phyloP scores from a whole-genome alignment of 2,113 vertebrate species.

The Camelus bactrianus region DNA sequence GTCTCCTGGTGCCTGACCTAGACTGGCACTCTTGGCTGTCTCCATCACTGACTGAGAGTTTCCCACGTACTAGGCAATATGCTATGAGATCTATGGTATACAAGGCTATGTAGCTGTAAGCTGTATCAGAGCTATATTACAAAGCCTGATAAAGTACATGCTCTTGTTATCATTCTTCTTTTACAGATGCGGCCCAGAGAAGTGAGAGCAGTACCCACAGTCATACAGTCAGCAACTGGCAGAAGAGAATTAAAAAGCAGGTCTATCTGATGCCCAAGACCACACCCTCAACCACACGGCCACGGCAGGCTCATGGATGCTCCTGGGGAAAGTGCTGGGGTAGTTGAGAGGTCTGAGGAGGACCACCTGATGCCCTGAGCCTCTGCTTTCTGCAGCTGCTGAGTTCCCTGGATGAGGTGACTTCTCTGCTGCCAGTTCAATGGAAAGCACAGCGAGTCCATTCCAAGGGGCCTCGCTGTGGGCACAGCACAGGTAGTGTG shows the following conservation, averaged over 20 bases:
- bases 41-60: background rate
- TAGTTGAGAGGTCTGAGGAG: background rate
- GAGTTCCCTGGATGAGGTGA: background rate
- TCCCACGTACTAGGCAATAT: background rate
- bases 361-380: background rate
- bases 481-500: accelerated
- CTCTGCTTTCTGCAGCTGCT: background rate
- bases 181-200: background rate
- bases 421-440: background rate
- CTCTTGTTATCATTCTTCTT: background rate
- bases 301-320: background rate
- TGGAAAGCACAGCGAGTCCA: background rate
- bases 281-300: background rate
- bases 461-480: background rate
- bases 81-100: background rate
- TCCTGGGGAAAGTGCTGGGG: background rate
- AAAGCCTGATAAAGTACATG: background rate
- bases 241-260: background rate
- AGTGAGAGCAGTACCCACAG: background rate
- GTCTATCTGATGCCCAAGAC: background rate
- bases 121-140: background rate
- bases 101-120: background rate
- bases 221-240: background rate
- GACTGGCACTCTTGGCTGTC: background rate
- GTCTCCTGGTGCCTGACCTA: background rate